Base-by-base conservation (phyloP, 2,113 vertebrate genomes). In the Lates calcarifer region DNA sequence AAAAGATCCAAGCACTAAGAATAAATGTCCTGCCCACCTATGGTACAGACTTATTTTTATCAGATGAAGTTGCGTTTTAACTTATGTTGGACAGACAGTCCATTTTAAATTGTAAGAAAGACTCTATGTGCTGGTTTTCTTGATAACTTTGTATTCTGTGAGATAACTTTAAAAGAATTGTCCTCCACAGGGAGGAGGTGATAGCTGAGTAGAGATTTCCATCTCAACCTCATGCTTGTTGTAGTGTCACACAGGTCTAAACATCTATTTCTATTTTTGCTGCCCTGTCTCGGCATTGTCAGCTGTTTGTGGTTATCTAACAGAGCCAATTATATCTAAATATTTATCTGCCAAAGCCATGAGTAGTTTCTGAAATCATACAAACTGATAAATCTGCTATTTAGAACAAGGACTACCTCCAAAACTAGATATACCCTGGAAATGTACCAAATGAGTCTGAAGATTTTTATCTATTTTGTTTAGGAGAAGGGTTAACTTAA, bases 171-270 rank as follows among this genome's bases (percentile, higher is more conserved):
- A 66, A 67, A 29, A 68, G 43, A 51, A 72, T 35, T 62, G 57
- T 67, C 22, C 72, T 64, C 60, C 26, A 47, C 58, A 43, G 56
- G 57, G 43, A 76, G 43, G 58, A n/a, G 18, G 29, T 74, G 35
- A 53, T 63, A 73, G 66, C 66, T 79, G 53, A 73, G 58, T 58
- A 15, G 47, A 87, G 47, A 74, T 74, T 63, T 58, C 20, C 31
- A 77, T 73, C 49, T 49, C 37, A 31, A 49, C 56, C 49, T 58
- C n/a, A 14, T 51, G 2, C 37, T 33, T 82, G 77, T 20, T 55
- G 14, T 35, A 10, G 17, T 37, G 60, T 74, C 69, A 78, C 24
- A 74, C 29, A 33, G 43, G 49, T 71, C 12, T 66, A 33, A 75
- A 77, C 45, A 73, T 77, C 18, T 63, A n/a, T 26, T 55, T 43